A percentile compares a stretch with the other conserved stretches of the same genome.
Conservation (phyloP, 2,113 vertebrate genomes). For the Proterorhinus semilunaris region DNA sequence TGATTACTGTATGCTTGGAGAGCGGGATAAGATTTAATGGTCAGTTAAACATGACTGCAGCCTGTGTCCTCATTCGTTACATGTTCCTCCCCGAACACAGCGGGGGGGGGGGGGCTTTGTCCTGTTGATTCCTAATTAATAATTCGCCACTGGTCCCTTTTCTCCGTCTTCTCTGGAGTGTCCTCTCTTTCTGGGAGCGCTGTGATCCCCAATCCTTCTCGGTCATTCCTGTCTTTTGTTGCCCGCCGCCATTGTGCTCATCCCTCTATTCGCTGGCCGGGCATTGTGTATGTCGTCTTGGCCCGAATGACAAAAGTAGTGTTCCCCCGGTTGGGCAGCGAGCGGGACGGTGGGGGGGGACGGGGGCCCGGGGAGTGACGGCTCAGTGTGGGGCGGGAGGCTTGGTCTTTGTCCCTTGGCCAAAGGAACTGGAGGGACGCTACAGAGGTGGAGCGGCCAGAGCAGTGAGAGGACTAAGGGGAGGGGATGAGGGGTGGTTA, state of each 20-base stretch:
- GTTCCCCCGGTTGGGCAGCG: slow-evolving; percentile 44
- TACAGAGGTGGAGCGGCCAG: slow-evolving; percentile 35
- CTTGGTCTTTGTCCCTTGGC: slow-evolving; percentile 64
- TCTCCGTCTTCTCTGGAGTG: background rate
- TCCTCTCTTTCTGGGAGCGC: slow-evolving; percentile 12
- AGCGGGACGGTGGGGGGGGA: slow-evolving; percentile 14
- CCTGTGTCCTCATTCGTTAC: slow-evolving; percentile 39
- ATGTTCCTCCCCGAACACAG: slow-evolving; percentile 32
- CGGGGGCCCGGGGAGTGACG: slow-evolving; percentile 57
- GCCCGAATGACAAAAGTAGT: slow-evolving; percentile 61
- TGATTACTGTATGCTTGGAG: slow-evolving; percentile 17
- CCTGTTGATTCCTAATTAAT: slow-evolving; percentile 60
- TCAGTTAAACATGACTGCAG: slow-evolving; percentile 23
- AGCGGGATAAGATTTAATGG: slow-evolving; percentile 28
- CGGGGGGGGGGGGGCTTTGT: slow-evolving; percentile 59
- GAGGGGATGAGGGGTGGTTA: slow-evolving; percentile 43
- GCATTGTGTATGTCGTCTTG: slow-evolving; percentile 25
- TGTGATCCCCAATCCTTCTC: slow-evolving; percentile 34
- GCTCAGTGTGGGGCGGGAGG: slow-evolving; percentile 59
- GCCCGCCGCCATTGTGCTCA: slow-evolving; percentile 32
- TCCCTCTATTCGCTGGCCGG: slow-evolving; percentile 35
- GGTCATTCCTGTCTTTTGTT: slow-evolving; percentile 61
- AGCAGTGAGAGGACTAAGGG: slow-evolving; percentile 19
- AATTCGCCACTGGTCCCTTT: slow-evolving; percentile 51
- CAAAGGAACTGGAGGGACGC: slow-evolving; percentile 62